Base-by-base conservation (phyloP, 2,888 invertebrate species). In the Hyppa rectilinea region DNA sequence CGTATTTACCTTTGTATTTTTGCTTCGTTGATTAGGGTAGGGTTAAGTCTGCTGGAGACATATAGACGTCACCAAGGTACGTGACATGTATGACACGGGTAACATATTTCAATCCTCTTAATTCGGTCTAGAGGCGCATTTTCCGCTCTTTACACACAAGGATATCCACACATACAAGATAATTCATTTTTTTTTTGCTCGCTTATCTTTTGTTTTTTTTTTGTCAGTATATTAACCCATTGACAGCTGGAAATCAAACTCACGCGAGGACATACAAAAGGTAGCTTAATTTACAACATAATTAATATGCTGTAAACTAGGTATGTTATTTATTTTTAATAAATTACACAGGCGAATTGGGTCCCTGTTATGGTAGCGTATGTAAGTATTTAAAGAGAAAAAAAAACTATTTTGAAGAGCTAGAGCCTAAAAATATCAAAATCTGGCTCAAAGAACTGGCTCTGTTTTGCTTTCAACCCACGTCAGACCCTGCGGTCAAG, bases 61-160 rank as follows among this genome's bases (percentile, higher is more conserved):
- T 56, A 23, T 40, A n/a, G 7, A 40, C 55, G 38, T 31, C 45
- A 55, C 68, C n/a, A 55, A 34, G 17, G 55, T 14, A 17, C 9
- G 6, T 23, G 23, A 31, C 29, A n/a, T 29, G n/a, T 14, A 38
- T 70, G 70, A 68, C 20, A 53, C 29, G 43, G 34, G 52, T 52
- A 20, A 53, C 43, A 23, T 26, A 53, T 68, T 43, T 6, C 23
- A n/a, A 38, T 47, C 23, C 31, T 31, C 36, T 29, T n/a, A 43
- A 53, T 53, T 47, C 52, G 36, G 14, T 14, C 9, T 26, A 29
- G 12, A 2, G 31, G 31, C 47, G 7, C 14, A 31, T 55, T 71
- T 47, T 38, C 45, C 43, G 70, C 29, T 70, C 23, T 45, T 68
- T 31, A 68, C 20, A 68, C 20, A 23, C 34, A 52, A 5, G 26